Evolutionary conservation across 2,113 vertebrate genomes (phyloP).

Genomic region (Eretmochelys imbricata): DNA sequence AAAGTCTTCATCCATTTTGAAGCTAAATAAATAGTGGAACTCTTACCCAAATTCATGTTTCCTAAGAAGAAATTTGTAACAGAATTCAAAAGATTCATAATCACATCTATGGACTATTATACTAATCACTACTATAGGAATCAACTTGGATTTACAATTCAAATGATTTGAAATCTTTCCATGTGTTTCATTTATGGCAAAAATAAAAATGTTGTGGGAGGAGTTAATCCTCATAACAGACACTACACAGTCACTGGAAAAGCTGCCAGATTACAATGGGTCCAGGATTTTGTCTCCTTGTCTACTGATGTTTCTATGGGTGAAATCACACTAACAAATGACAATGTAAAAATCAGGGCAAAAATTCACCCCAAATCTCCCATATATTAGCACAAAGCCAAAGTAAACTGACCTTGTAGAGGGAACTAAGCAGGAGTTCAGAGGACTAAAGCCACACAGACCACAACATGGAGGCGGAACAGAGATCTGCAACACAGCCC

Average conservation of each 20-base stretch:
- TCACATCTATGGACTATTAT: background rate
- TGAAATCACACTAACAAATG: background rate
- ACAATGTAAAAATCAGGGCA: background rate
- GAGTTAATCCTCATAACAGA: background rate
- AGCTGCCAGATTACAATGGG: background rate
- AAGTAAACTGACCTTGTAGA: background rate
- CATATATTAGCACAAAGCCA: background rate
- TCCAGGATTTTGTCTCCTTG: background rate
- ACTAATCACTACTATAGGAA: background rate
- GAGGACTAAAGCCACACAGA: background rate
- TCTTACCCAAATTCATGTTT: background rate
- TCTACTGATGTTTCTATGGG: background rate
- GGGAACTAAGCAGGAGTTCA: background rate
- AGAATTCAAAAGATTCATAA: background rate
- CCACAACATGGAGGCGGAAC: background rate
- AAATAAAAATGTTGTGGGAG: background rate
- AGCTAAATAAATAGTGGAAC: background rate
- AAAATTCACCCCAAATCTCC: background rate
- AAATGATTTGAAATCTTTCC: background rate
- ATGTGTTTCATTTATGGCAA: background rate
- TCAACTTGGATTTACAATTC: background rate
- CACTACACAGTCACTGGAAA: background rate
- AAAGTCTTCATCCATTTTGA: constrained; percentile 1
- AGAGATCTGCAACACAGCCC: background rate
- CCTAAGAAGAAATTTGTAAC: background rate